Percentiles rank a stretch among this genome's conserved stretches.
Conservation (phyloP, 2,888 invertebrate genomes). For the Metacarcinus magister region DNA sequence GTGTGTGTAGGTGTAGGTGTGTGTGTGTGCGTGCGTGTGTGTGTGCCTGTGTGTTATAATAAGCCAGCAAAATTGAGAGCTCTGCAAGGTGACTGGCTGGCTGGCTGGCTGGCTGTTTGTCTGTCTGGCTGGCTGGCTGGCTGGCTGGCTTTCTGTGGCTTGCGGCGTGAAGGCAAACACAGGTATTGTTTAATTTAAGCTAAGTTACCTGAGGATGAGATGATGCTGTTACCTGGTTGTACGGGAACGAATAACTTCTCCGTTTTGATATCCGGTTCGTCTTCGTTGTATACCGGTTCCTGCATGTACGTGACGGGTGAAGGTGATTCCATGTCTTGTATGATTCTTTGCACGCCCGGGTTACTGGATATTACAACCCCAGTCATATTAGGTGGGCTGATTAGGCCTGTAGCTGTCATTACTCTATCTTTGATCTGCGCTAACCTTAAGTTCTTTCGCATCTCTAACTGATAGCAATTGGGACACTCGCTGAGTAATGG, state of each 20-base stretch:
- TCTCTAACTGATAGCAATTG: conserved; percentile 56
- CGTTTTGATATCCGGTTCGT: conserved; percentile 74
- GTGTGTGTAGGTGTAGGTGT: conserved; percentile 44
- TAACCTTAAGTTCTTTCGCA: conserved; percentile 59
- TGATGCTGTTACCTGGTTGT: conserved; percentile 70
- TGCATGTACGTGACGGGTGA: background rate
- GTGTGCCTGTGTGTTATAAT: background rate
- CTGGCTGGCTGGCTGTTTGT: background rate
- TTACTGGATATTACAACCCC: conserved; percentile 72
- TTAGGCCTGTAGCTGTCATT: conserved; percentile 71
- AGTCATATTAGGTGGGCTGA: conserved; percentile 73
- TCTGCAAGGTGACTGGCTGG: background rate
- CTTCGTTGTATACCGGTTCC: conserved; percentile 66
- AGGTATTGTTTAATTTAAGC: background rate
- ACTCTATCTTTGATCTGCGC: conserved; percentile 71
- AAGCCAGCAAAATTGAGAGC: background rate
- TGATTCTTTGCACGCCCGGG: conserved; percentile 68
- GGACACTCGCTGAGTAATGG: conserved; percentile 30
- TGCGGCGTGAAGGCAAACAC: background rate
- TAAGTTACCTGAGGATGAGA: conserved; percentile 69
- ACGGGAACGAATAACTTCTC: conserved; percentile 73
- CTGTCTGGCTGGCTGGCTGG: background rate
- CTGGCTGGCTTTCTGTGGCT: background rate
- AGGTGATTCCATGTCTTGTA: conserved; percentile 28
- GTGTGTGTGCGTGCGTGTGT: background rate